phyloP scores from a whole-genome alignment of 1,140 invertebrate species.

The Drosophila novamexicana region DNA sequence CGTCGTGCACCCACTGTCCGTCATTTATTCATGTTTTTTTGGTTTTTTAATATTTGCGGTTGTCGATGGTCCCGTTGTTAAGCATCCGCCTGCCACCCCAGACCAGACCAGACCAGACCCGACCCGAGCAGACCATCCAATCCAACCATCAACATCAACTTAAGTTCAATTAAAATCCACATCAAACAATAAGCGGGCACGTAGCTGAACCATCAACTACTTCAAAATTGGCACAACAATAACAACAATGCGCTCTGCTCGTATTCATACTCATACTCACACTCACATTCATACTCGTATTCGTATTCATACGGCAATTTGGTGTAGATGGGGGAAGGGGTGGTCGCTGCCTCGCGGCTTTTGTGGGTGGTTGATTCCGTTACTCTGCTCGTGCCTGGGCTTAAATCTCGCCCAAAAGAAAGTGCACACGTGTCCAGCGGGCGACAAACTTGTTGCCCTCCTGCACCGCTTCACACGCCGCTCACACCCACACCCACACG shows the following conservation, averaged over 20 bases:
- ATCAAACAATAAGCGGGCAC: constrained; percentile 84
- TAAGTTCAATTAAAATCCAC: constrained; percentile 85
- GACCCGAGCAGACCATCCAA: not conserved
- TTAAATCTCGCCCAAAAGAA: constrained; percentile 42
- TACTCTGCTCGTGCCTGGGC: constrained; percentile 40
- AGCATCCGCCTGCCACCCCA: constrained; percentile 52
- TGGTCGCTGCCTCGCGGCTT: constrained; percentile 27
- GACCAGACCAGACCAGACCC: constrained; percentile 4
- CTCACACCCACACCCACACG: not conserved
- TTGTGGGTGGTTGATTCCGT: constrained; percentile 49
- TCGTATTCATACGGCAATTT: constrained; percentile 11
- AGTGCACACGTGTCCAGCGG: constrained; percentile 50
- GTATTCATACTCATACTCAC: constrained; percentile 20
- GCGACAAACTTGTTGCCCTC: constrained; percentile 48
- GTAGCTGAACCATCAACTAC: constrained; percentile 73
- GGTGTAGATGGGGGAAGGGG: not conserved
- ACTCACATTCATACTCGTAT: constrained; percentile 1
- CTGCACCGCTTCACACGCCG: constrained; percentile 25
- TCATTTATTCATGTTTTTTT: constrained; percentile 22
- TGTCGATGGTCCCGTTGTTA: constrained; percentile 71
- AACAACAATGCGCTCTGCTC: constrained; percentile 33
- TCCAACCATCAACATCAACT: constrained; percentile 66
- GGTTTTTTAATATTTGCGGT: constrained; percentile 79
- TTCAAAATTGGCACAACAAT: constrained; percentile 67
- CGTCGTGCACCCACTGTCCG: constrained; percentile 40